Percentiles rank a stretch among this genome's conserved stretches.
phyloP scores from a whole-genome alignment of 2,888 invertebrate genomes.

The Tortricodes alternella region DNA sequence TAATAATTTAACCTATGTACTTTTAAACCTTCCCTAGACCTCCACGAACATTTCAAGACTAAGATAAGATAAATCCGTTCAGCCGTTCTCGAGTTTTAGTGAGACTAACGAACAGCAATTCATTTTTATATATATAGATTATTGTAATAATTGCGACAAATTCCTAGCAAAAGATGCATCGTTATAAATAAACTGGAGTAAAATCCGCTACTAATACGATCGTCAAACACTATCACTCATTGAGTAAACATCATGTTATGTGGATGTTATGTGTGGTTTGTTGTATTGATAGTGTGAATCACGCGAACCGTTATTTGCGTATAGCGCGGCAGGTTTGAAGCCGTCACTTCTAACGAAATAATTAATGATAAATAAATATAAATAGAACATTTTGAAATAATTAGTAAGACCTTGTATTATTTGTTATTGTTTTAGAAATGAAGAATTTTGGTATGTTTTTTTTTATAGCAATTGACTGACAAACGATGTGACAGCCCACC shows the following conservation, averaged over 20 bases:
- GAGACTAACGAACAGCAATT: background rate
- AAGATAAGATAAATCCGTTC: too few species aligned
- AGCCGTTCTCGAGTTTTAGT: too few species aligned
- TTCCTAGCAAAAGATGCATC: background rate
- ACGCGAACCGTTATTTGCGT: conserved; percentile 19
- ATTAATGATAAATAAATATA: background rate
- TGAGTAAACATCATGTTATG: conserved; percentile 15
- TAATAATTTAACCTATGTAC: too few species aligned
- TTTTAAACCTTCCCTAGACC: too few species aligned
- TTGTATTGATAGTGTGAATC: conserved; percentile 21
- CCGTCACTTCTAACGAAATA: background rate
- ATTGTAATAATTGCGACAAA: background rate
- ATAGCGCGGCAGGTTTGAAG: background rate
- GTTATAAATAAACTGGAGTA: conserved; percentile 8
- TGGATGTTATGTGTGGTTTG: too few species aligned
- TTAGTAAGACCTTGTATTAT: too few species aligned
- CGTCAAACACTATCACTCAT: conserved; percentile 16
- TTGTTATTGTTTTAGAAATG: too few species aligned
- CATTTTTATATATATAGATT: background rate
- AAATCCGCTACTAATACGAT: conserved; percentile 11
- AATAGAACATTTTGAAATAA: background rate
- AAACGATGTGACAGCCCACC: too few species aligned
- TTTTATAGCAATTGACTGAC: too few species aligned
- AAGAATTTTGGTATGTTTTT: too few species aligned
- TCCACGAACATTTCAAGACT: too few species aligned